These are phyloP conservation scores for Himantopus leucocephalus DNA, from an alignment of 2,113 vertebrate genomes.

Conservation along the genomic window DNA sequence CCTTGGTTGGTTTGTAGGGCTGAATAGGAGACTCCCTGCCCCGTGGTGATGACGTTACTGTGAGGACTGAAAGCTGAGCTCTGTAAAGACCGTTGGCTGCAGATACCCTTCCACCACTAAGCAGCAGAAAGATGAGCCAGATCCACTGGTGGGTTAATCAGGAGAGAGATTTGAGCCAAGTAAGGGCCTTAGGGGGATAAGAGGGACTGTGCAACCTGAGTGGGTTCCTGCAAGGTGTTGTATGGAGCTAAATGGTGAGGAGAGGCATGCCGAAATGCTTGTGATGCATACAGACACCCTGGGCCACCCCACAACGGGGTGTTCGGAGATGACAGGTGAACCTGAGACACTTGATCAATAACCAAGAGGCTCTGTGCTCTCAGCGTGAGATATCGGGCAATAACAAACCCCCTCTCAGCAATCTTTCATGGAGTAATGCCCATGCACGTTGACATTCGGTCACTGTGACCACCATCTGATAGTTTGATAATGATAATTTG, in stretches of 20 bases:
- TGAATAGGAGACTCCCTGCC: not conserved
- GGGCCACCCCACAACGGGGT: not conserved
- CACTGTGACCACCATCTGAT: not conserved
- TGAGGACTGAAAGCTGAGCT: not conserved
- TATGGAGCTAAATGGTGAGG: not conserved
- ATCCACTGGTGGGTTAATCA: no score
- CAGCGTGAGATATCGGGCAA: no score
- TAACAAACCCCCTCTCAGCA: not conserved
- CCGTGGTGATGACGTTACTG: not conserved
- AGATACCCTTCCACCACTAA: not conserved
- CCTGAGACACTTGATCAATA: not conserved
- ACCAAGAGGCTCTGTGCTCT: not conserved
- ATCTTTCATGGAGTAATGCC: not conserved
- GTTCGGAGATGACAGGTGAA: not conserved
- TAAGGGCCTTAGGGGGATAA: not conserved
- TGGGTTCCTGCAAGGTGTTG: not conserved
- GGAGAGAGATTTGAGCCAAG: not conserved
- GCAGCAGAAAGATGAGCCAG: not conserved
- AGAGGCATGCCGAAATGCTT: rapidly evolving
- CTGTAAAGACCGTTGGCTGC: not conserved
- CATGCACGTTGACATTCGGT: not conserved
- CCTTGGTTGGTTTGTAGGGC: not conserved
- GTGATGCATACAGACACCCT: not conserved
- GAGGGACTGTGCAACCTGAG: no score
- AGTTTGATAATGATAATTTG: not conserved